Evolutionary conservation across 2,888 invertebrate species (phyloP).

Genomic region (Sarcophaga caerulescens): DNA sequence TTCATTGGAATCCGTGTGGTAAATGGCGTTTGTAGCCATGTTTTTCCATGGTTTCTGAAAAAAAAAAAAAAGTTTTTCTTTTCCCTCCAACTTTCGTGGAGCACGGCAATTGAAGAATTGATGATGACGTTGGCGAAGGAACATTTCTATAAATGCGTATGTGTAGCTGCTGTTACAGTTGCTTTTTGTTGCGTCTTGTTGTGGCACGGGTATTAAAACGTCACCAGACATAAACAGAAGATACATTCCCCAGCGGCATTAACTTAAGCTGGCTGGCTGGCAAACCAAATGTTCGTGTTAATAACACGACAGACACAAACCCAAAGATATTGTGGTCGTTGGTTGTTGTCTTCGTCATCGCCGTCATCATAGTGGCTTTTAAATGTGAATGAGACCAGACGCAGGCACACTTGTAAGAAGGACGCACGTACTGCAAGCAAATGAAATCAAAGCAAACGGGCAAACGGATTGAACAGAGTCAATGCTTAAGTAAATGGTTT

Average conservation of each 20-base stretch:
- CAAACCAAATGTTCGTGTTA: conserved; percentile 58
- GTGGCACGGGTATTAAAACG: conserved; percentile 36
- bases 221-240: conserved; percentile 55
- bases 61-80: not conserved
- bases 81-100: not conserved
- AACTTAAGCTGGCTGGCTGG: not conserved
- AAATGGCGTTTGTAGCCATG: not conserved
- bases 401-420: not conserved
- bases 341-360: conserved; percentile 19
- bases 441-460: conserved; percentile 23
- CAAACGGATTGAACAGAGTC: conserved; percentile 3
- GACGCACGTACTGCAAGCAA: conserved; percentile 24
- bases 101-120: conserved; percentile 33
- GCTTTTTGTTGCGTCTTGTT: not conserved
- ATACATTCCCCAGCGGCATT: conserved; percentile 64
- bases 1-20: not conserved
- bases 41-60: not conserved
- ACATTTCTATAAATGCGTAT: conserved; percentile 59
- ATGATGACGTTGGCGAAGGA: conserved; percentile 6
- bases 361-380: conserved; percentile 11
- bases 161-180: not conserved
- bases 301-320: conserved; percentile 31
- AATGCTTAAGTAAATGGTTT: conserved; percentile 52
- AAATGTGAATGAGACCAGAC: conserved; percentile 32
- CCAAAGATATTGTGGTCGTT: conserved; percentile 53